Evolutionary conservation across 2,113 vertebrate genomes (phyloP).

Genomic region (Peromyscus californicus): DNA sequence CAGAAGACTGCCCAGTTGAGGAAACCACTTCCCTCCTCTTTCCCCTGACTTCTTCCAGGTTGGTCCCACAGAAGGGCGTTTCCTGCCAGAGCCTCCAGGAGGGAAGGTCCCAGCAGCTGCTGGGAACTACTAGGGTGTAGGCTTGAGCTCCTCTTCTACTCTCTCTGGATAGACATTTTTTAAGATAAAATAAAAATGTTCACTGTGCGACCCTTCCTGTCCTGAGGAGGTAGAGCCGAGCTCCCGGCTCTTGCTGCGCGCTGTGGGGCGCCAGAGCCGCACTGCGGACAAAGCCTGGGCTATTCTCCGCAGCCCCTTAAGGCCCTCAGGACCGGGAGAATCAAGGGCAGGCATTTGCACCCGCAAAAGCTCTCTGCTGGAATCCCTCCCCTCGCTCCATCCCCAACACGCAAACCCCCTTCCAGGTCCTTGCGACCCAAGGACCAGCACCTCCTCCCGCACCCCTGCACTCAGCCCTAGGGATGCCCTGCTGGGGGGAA

Average conservation of each 20-base stretch:
- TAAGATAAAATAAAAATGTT: neutral
- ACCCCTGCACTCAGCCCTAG: neutral
- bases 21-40: neutral
- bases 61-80: neutral
- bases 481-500: neutral
- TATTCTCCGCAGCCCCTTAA: neutral
- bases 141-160: neutral
- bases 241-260: rapidly evolving
- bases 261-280: neutral
- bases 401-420: no score
- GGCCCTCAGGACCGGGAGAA: neutral
- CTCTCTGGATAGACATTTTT: neutral
- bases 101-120: neutral
- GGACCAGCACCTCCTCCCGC: neutral
- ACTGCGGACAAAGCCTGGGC: neutral
- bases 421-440: neutral
- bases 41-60: neutral
- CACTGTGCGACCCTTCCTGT: neutral
- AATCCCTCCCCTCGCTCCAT: neutral
- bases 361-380: neutral
- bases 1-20: neutral
- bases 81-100: neutral
- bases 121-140: neutral
- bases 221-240: neutral
- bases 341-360: neutral